Percentiles rank a stretch among this genome's conserved stretches.
phyloP scores from a whole-genome alignment of 2,888 invertebrate species.

The Alsophila aescularia region DNA sequence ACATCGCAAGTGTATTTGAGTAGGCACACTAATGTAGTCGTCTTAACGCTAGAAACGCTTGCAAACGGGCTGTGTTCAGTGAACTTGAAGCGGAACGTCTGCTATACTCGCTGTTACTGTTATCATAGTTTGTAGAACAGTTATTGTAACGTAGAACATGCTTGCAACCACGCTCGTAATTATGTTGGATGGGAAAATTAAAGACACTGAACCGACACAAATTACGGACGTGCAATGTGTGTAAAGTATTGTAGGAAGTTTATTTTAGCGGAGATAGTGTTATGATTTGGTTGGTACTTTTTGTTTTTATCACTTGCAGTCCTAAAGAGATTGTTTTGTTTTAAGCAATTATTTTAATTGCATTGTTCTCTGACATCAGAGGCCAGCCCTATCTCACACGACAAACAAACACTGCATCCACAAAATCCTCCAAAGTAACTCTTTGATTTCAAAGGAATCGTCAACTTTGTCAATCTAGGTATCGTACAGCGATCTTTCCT shows the following conservation, averaged over 20 bases:
- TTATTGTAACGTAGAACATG: slow-evolving; percentile 20
- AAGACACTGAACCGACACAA: neutral
- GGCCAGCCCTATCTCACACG: no score
- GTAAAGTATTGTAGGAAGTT: neutral
- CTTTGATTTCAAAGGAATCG: no score
- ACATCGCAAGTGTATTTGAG: slow-evolving; percentile 27
- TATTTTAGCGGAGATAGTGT: no score
- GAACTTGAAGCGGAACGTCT: slow-evolving; percentile 50
- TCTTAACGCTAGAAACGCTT: slow-evolving; percentile 41
- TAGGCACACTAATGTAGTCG: slow-evolving; percentile 16
- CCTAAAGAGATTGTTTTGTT: no score
- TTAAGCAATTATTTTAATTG: no score
- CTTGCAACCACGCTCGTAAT: slow-evolving; percentile 13
- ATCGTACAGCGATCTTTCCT: no score
- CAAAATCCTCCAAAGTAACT: no score
- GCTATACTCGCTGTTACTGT: slow-evolving; percentile 34
- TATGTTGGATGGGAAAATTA: neutral
- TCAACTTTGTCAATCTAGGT: no score
- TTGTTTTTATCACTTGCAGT: no score
- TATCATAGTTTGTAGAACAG: slow-evolving; percentile 32
- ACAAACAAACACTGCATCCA: no score
- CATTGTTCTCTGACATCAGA: no score
- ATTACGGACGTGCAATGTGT: neutral
- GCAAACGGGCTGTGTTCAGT: slow-evolving; percentile 50
- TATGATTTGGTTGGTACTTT: no score